These are phyloP conservation scores for Netelia inedita DNA, from an alignment of 2,888 invertebrate genomes.

Conservation along the genomic window DNA sequence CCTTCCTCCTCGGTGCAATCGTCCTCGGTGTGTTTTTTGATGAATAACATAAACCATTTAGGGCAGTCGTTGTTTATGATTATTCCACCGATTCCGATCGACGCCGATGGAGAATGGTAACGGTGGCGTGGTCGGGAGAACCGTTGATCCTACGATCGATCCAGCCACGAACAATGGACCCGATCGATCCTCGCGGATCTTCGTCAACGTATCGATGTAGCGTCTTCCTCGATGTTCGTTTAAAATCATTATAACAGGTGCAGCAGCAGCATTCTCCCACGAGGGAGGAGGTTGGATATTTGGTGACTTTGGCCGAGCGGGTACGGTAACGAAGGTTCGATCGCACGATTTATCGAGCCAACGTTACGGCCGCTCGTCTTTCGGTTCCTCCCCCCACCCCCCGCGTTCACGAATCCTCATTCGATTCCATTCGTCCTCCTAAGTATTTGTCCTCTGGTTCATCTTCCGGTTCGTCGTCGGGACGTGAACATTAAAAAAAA, in stretches of 20 bases:
- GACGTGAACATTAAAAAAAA: conserved; percentile 38
- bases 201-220: conserved; percentile 1
- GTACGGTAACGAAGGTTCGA: conserved; percentile 28
- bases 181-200: conserved; percentile 2
- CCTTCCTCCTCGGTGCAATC: background rate
- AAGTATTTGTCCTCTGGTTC: conserved; percentile 43
- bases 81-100: conserved; percentile 30
- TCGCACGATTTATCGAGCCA: conserved; percentile 22
- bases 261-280: conserved; percentile 22
- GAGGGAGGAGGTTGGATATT: background rate
- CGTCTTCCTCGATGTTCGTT: background rate
- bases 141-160: background rate
- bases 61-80: conserved; percentile 67
- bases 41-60: conserved; percentile 58
- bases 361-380: conserved; percentile 6
- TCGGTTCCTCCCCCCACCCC: background rate
- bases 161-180: conserved; percentile 42
- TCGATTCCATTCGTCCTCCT: conserved; percentile 18
- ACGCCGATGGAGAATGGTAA: background rate
- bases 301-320: conserved; percentile 2
- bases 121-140: background rate
- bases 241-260: conserved; percentile 34
- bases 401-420: background rate
- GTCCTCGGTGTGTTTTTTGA: background rate
- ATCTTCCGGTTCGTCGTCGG: conserved; percentile 69